Evolutionary conservation across 2,888 invertebrate genomes (phyloP), one percentile per base, ranked within the genome.

Genomic region (Heliconius ethilla): DNA sequence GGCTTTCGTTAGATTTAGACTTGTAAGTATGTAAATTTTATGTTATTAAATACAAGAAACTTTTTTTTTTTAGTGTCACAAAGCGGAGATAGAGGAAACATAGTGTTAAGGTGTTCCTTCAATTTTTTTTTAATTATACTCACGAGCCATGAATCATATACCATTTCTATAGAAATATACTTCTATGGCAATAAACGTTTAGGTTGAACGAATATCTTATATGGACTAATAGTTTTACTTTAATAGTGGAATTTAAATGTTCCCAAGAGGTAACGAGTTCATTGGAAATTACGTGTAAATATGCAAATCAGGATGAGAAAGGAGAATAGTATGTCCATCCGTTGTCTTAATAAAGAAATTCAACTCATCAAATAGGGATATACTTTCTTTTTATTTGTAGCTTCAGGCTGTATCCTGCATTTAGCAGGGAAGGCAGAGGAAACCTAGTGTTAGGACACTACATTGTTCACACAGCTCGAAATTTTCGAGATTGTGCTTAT

Each of bases 181-280:
- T 6, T 33, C 51, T 72, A n/a, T 33, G n/a, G 4, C 11, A 13
- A 37, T 33, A 59, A 29, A 10, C n/a, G 70, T 59, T 59, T 55
- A 72, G 55, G 51, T 70, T 55, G 51, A 55, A 13, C 70, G 70
- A 55, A 55, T 55, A 10, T 55, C 70, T 55, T 72, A 55, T 55
- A 72, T 33, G 70, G 70, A 55, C 13, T 33, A 33, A 72, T 72
- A 72, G 55, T 55, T 72, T 72, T 13, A 7, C 70, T 59, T 72
- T 22, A 55, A 72, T n/a, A 11, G 70, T 59, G 33, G 55, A 33
- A 55, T 59, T 11, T 55, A n/a, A 72, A 72, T 9, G 33, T 33
- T 72, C n/a, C 55, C 13, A 22, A 13, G 29, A 55, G 55, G 33
- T 55, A 55, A 55, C 27, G 45, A 55, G 70, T 72, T 72, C 55